Evolutionary conservation across 1,140 invertebrate species (phyloP).

Genomic region (Eupeodes corollae): DNA sequence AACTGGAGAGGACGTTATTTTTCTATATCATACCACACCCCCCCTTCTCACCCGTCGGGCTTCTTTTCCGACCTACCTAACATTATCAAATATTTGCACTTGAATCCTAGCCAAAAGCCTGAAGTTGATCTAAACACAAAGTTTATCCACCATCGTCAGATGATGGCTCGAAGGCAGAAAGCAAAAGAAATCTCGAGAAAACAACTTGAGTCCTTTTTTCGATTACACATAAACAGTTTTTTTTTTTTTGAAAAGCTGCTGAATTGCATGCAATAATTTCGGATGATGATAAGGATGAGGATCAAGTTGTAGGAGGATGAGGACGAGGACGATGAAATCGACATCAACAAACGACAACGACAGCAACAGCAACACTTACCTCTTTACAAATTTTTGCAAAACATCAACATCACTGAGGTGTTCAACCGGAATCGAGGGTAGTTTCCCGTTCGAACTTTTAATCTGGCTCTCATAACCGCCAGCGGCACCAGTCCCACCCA

Average conservation of each 20-base stretch:
- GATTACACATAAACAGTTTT: background rate
- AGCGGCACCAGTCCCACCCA: background rate
- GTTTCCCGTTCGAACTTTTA: conserved; percentile 16
- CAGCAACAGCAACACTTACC: conserved; percentile 27
- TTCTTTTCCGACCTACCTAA: no score
- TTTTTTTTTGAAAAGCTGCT: no score
- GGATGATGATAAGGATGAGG: conserved; percentile 3
- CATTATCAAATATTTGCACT: no score
- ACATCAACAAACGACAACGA: conserved; percentile 8
- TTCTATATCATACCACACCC: no score
- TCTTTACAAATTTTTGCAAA: conserved; percentile 45
- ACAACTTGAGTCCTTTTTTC: background rate
- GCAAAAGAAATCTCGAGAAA: background rate
- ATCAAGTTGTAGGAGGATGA: conserved; percentile 5
- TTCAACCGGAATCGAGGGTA: conserved; percentile 50
- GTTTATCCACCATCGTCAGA: no score
- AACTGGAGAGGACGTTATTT: no score
- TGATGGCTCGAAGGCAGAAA: no score
- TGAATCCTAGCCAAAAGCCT: no score
- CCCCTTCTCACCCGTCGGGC: no score
- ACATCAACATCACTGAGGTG: conserved; percentile 59
- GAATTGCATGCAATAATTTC: no score
- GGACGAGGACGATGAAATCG: background rate
- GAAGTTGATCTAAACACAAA: no score
- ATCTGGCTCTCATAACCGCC: no score